Base-by-base conservation (phyloP, 2,113 vertebrate species). In the Noturus placidus region DNA sequence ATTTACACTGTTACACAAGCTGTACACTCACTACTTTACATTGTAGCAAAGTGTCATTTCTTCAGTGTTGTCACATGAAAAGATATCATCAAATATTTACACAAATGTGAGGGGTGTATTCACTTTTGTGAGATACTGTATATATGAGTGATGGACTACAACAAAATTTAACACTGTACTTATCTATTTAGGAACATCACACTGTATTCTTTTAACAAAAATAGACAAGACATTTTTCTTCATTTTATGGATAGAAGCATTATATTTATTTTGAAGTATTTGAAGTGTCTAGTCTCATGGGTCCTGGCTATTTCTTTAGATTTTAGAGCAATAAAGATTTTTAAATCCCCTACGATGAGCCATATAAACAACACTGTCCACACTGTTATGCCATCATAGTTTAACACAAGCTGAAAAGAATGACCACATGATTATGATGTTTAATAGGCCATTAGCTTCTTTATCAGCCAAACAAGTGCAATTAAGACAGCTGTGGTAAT, bases 401-500 rank as follows among this genome's bases (percentile, higher is more conserved):
- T 33, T 35, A 70, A 19, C 67, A 70, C 14, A 35, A 33, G 30
- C 67, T 70, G 67, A 19, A 7, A 70, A 69, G 30, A 70, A 70
- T 70, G 14, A 35, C 30, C 67, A 33, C 20, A 54, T 67, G 52
- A 54, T 15, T 86, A 7, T 74, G 2, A 46, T 38, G 35, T 50
- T 67, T 30, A 80, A 52, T 20, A 65, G 27, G 33, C n/a, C 38
- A 65, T 77, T 77, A 78, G 11, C 46, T 50, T 86, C 38, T 8
- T 86, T 52, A 25, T 86, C 46, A 69, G 30, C 56, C 56, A 86
- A 78, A 79, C n/a, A 77, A 54, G 22, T 54, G 20, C 46, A 54
- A 38, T 54, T 56, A 65, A 35, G 59, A 38, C 85, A 86, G 38
- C 74, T 79, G 46, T 65, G 13, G 38, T 65, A 50, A 65, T 65